phyloP scores from a whole-genome alignment of 2,888 invertebrate species.

The Auanema sp. region DNA sequence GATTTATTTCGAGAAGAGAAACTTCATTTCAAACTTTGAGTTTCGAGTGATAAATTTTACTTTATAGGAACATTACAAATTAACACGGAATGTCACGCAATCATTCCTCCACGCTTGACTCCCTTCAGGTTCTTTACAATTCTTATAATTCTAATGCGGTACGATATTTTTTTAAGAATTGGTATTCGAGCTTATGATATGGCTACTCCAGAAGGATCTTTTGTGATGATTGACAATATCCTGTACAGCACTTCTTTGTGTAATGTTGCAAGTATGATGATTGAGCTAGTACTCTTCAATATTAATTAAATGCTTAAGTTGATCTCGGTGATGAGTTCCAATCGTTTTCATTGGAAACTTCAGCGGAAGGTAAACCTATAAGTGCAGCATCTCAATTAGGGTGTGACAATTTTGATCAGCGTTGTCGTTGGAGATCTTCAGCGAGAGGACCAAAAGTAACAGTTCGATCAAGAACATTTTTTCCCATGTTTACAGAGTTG shows the following conservation, averaged over 20 bases:
- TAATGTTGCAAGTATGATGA: conserved; percentile 54
- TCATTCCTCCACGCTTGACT: conserved; percentile 52
- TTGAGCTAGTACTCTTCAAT: neutral
- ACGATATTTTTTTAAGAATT: conserved; percentile 21
- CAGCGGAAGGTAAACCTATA: conserved; percentile 51
- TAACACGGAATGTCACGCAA: conserved; percentile 52
- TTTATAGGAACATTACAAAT: conserved; percentile 42
- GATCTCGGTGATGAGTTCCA: conserved; percentile 57
- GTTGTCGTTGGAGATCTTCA: conserved; percentile 59
- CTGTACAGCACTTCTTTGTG: conserved; percentile 58
- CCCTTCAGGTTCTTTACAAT: conserved; percentile 47
- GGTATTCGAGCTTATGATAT: conserved; percentile 60
- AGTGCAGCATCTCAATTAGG: conserved; percentile 40
- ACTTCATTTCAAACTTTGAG: no score
- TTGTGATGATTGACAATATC: conserved; percentile 63
- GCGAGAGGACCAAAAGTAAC: conserved; percentile 37
- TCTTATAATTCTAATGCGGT: neutral
- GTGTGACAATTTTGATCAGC: conserved; percentile 54
- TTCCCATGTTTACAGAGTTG: conserved; percentile 42
- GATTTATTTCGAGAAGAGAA: no score
- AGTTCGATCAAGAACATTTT: neutral
- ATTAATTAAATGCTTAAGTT: conserved; percentile 39
- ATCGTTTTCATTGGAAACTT: conserved; percentile 47
- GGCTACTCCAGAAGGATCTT: conserved; percentile 55
- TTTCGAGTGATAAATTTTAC: no score